Evolutionary conservation across 2,888 invertebrate species (phyloP), one percentile per base, ranked within the genome.

Genomic region (Tipula confusa): DNA sequence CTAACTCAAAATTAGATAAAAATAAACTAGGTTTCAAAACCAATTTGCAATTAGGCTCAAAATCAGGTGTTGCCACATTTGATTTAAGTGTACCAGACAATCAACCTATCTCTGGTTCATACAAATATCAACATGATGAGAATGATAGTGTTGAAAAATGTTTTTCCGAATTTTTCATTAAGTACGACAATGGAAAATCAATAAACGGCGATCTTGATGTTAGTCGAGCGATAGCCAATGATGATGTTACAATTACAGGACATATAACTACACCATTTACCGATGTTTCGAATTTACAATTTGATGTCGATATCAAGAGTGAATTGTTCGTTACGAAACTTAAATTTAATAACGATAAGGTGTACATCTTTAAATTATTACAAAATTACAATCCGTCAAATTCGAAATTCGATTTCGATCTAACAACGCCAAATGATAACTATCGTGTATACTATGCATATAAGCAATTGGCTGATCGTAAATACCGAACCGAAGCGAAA

Each of bases 401-500:
- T 64, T 18, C 64, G 64, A 64, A 64, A 64, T 64, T 64, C 9
- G 64, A 64, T 64, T 64, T 64, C 0, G 64, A 64, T 64, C 24
- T 64, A 9, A 64, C 11, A 7, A 64, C 64, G 0, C 64, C 64
- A 9, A 64, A 64, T 24, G 24, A 29, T 9, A 64, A 64, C 11
- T 64, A 64, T 64, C 64, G 64, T 9, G 9, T 64, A 7, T 64
- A 24, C 7, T 64, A 64, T 64, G 18, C 24, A 2, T 64, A 64
- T 13, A 64, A 64, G 9, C 64, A 84, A 43, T 36, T 93, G 5
- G 92, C 92, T 84, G 91, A 92, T 0, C 91, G 90, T 4, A 92
- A 93, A 85, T 92, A 91, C 84, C 92, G 92, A 85, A 88, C 92
- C n/a, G 91, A 91, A 81, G 13, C 92, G 0, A 91, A 91, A 82